Base-by-base conservation (phyloP, 2,797 vertebrate species). In the Falco berigora region DNA sequence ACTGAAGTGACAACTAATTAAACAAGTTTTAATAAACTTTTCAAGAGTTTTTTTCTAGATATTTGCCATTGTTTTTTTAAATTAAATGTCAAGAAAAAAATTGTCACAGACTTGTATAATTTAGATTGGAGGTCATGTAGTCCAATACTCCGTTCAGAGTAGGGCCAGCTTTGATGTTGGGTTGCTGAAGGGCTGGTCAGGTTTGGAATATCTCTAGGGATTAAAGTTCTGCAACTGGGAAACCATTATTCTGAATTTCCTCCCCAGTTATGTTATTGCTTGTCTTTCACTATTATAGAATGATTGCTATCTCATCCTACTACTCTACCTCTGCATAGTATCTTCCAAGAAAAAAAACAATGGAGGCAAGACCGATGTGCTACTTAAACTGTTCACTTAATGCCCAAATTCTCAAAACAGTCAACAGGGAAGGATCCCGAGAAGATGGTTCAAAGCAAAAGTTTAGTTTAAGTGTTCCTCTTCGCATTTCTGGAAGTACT, bases 251-350 rank as follows among this genome's bases (percentile, higher is more conserved):
- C 23, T 50, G 27, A 59, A 10, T 76, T 91, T 40, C 0, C 9
- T 8, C 23, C 32, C 8, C 7, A 21, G 4, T 32, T 50, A 25
- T 22, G 2, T 14, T 42, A 13, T 32, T 47, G 14, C 52, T 50
- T n/a, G 17, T 28, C 23, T 81, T 81, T 64, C 40, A 53, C 17
- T 55, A 0, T 66, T 38, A 6, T 12, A 19, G 8, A 36, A 4
- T n/a, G 28, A 34, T 8, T 62, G 50, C 19, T 58, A 3, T 0
- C 19, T 50, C 27, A 0, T 59, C 18, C 19, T 16, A 7, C 32
- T 58, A 3, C 21, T 46, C 24, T 42, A 3, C 25, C 80, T 67
- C 30, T 87, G 56, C 14, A 3, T 21, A 16, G 12, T 4, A 7
- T 79, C 76, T 55, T 84, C 61, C 67, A 86, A 40, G 67, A 55